Base-by-base conservation (phyloP, 2,888 invertebrate genomes). In the Litoditis marina region DNA sequence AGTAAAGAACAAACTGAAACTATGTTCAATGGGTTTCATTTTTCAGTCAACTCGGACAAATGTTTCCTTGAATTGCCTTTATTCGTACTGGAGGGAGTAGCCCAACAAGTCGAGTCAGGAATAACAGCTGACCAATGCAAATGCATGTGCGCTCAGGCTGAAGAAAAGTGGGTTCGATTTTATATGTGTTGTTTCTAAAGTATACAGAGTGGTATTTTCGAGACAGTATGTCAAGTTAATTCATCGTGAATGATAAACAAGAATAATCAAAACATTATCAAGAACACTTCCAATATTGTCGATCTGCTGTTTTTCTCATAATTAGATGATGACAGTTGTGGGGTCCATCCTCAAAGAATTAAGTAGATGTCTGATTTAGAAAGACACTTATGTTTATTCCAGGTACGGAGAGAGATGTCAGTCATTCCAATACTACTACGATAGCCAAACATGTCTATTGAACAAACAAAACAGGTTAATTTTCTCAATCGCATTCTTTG, bases 341-440 rank as follows among this genome's bases (percentile, higher is more conserved):
- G n/a, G n/a, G n/a, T n/a, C n/a, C n/a, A n/a, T n/a, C n/a, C n/a
- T n/a, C n/a, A n/a, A n/a, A n/a, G n/a, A n/a, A n/a, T n/a, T n/a
- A n/a, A n/a, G n/a, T n/a, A n/a, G n/a, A n/a, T n/a, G n/a, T n/a
- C n/a, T n/a, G n/a, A n/a, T n/a, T n/a, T n/a, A n/a, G n/a, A n/a
- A n/a, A n/a, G n/a, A n/a, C n/a, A n/a, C n/a, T n/a, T n/a, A n/a
- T n/a, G n/a, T n/a, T n/a, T n/a, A n/a, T n/a, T 39, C 44, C 60
- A 60, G 60, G 36, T 81, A 81, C 65, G 79, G 79, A 25, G 73
- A 71, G 47, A 67, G 68, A n/a, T 82, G 82, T 52, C 77, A 79
- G 47, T 74, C 74, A 11, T 68, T 79, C 58, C 74, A 78, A 63
- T 82, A 80, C 69, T 82, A 80, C 59, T 80, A 73, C 54, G 80